These are phyloP conservation scores for Drosophila insularis DNA, from an alignment of 1,140 invertebrate genomes.

Conservation along the genomic window DNA sequence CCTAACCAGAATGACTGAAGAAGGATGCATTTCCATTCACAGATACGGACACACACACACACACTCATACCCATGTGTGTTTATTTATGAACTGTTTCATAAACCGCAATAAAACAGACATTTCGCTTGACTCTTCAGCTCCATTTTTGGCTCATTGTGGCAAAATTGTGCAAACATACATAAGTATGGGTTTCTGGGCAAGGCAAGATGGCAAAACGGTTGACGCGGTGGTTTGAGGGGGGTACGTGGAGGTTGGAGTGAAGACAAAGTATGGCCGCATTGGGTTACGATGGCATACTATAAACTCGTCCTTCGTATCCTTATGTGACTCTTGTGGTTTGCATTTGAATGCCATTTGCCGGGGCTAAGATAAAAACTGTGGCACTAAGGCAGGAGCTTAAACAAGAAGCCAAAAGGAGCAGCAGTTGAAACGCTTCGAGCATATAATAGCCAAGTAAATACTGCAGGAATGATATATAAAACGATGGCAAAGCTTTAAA, in stretches of 20 bases:
- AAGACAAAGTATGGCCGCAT: constrained; percentile 66
- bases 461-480: not conserved
- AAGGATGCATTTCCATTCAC: constrained; percentile 16
- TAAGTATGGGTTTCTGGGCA: not conserved
- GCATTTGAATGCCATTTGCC: constrained; percentile 74
- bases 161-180: constrained; percentile 43
- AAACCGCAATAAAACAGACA: constrained; percentile 73
- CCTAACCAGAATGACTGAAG: constrained; percentile 20
- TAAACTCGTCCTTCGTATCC: constrained; percentile 48
- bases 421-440: not conserved
- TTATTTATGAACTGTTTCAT: constrained; percentile 75
- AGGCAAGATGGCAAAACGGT: not conserved
- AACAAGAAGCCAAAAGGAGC: constrained; percentile 38
- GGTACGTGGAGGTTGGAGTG: not conserved
- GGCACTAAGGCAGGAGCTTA: constrained; percentile 49
- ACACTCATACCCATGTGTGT: constrained; percentile 24
- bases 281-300: constrained; percentile 40
- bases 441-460: constrained; percentile 32
- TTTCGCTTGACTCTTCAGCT: constrained; percentile 42
- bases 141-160: constrained; percentile 51
- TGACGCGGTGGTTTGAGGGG: not conserved
- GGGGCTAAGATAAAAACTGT: constrained; percentile 68
- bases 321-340: constrained; percentile 70
- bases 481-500: not conserved
- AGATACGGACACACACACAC: constrained; percentile 25